Conservation (phyloP, 2,797 vertebrate species). For the Alectoris magna region DNA sequence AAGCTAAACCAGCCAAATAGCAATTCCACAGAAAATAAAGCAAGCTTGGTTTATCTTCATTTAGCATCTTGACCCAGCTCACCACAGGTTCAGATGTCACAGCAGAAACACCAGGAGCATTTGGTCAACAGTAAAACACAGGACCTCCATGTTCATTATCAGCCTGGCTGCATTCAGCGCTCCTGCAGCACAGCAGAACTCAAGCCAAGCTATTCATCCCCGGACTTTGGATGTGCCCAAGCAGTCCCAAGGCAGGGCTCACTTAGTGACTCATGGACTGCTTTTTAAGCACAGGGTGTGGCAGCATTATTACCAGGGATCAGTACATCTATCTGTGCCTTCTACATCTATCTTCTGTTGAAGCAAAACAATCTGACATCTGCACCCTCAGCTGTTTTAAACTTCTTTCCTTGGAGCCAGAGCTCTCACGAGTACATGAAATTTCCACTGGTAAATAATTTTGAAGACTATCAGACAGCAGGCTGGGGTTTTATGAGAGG, state of each 20-base stretch:
- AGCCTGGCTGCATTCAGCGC: background rate
- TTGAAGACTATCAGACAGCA: background rate
- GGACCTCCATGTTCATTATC: background rate
- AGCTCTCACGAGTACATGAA: background rate
- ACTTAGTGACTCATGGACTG: background rate
- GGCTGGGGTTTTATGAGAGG: background rate
- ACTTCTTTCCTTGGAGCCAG: background rate
- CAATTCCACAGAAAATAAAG: background rate
- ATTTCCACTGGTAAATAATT: slow-evolving; percentile 1
- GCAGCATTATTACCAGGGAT: background rate
- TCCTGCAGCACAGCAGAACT: background rate
- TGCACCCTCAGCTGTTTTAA: background rate
- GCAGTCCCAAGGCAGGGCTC: background rate
- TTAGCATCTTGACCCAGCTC: background rate
- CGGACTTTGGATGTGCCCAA: background rate
- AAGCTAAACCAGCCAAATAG: background rate
- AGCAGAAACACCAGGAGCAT: background rate
- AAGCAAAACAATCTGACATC: background rate
- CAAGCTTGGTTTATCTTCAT: background rate
- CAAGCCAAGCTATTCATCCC: background rate
- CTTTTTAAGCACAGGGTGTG: background rate
- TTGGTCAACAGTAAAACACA: background rate
- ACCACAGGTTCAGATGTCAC: rapidly evolving
- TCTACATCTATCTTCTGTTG: background rate
- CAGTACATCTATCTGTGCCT: background rate